These are phyloP conservation scores for Siderastrea radians DNA, from an alignment of 92 coral and sea anemone species.

Conservation along the genomic window DNA sequence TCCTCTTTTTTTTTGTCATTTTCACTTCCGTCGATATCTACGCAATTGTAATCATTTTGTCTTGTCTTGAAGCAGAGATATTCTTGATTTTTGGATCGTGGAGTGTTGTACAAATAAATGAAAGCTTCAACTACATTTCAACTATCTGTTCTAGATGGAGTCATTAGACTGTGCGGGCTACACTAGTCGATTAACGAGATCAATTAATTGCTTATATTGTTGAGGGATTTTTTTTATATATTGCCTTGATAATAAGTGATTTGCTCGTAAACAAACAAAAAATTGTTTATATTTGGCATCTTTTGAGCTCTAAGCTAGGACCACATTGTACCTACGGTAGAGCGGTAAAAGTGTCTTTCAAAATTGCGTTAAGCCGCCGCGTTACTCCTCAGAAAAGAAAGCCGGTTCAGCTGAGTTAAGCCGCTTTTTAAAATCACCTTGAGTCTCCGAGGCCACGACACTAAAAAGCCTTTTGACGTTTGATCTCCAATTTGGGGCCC, in stretches of 20 bases:
- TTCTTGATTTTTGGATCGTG: no score
- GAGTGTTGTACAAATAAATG: no score
- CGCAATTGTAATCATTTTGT: no score
- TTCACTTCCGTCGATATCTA: no score
- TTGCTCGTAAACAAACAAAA: conserved; percentile 13
- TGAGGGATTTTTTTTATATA: neutral
- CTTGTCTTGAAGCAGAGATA: no score
- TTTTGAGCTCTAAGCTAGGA: neutral
- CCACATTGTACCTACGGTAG: neutral
- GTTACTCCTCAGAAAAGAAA: no score
- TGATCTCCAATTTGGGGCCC: no score
- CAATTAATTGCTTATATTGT: conserved; percentile 1
- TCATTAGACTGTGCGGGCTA: neutral
- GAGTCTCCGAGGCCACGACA: no score
- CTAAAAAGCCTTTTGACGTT: no score
- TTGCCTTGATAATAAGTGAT: conserved; percentile 11
- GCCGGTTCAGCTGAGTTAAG: no score
- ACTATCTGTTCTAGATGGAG: neutral
- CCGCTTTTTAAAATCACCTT: no score
- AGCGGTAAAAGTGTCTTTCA: neutral
- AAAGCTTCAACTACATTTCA: neutral
- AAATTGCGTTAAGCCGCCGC: neutral
- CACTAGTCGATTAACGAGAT: neutral
- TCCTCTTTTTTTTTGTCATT: no score
- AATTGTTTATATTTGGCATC: neutral